These are phyloP conservation scores for Agapornis canus DNA, from an alignment of 2,797 vertebrate genomes.

Conservation along the genomic window DNA sequence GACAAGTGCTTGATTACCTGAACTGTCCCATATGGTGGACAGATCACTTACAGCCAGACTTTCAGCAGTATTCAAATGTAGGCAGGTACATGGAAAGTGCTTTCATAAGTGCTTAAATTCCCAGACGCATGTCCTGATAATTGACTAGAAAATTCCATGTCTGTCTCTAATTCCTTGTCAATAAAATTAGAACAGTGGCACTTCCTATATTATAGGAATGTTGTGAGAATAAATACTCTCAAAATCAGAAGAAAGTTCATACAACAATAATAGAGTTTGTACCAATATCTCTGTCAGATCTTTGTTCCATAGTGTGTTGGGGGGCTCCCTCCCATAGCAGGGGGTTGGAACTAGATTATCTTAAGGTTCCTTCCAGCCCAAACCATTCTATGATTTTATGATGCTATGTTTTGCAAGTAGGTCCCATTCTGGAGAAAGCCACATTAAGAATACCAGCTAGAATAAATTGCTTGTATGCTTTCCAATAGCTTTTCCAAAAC, in stretches of 20 bases:
- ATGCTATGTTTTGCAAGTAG: background rate
- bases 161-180: background rate
- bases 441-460: background rate
- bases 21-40: background rate
- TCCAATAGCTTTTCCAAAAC: background rate
- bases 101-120: background rate
- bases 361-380: background rate
- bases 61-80: background rate
- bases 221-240: background rate
- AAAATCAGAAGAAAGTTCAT: background rate
- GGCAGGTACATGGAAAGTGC: background rate
- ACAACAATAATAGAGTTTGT: background rate
- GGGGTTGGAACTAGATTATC: background rate
- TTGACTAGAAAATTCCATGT: background rate
- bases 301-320: background rate
- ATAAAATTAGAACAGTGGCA: background rate
- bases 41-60: background rate
- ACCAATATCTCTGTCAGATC: background rate
- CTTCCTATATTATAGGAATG: background rate
- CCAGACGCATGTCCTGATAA: background rate
- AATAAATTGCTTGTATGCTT: background rate
- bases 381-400: background rate
- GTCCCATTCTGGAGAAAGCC: background rate
- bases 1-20: background rate
- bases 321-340: background rate